These are phyloP conservation scores for Hemibagrus guttatus DNA, from an alignment of 2,797 vertebrate species.

Conservation along the genomic window DNA sequence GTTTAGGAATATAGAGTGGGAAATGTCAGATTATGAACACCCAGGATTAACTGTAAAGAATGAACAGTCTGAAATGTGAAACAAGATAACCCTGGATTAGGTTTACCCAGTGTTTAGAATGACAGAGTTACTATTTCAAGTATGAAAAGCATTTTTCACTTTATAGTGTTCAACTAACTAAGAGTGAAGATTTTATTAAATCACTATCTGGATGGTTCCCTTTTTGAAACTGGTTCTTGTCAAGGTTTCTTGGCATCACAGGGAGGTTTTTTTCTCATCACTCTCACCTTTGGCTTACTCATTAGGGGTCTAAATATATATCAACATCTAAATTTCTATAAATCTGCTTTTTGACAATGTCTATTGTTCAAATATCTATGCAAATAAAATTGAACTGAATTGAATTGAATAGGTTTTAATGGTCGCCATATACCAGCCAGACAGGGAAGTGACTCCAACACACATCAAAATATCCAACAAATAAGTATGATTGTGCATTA, in stretches of 20 bases:
- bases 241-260: neutral
- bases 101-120: too few species aligned
- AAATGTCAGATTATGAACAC: too few species aligned
- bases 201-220: neutral
- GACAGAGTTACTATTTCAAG: too few species aligned
- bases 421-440: constrained; percentile 34
- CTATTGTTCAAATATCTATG: neutral
- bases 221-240: neutral
- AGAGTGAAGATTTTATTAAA: neutral
- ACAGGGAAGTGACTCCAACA: constrained; percentile 26
- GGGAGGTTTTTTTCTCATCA: neutral
- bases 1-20: too few species aligned
- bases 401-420: neutral
- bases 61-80: too few species aligned
- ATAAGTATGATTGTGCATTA: constrained; percentile 56
- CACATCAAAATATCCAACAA: constrained; percentile 40
- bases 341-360: neutral
- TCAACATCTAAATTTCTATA: neutral
- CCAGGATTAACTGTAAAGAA: too few species aligned
- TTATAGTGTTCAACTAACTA: neutral
- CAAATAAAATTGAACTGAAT: neutral
- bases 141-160: neutral
- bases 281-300: neutral
- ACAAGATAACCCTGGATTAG: too few species aligned
- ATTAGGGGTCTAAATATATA: neutral